Conservation (phyloP, 2,797 vertebrate genomes). For the Ambastaia sidthimunki region DNA sequence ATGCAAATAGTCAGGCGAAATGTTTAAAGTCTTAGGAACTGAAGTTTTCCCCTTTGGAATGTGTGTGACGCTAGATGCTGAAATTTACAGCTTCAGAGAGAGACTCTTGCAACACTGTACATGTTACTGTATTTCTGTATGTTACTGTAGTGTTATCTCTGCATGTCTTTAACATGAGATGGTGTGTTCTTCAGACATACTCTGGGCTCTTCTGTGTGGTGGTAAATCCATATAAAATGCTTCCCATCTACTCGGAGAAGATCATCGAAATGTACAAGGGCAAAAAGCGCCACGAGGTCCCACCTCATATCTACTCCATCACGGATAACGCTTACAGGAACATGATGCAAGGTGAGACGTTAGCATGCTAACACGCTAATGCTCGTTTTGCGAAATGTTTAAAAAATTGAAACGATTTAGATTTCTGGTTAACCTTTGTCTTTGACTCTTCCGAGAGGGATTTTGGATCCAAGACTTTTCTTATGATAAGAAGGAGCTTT, state of each 20-base stretch:
- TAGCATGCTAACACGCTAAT: not conserved
- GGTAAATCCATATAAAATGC: conserved; percentile 94
- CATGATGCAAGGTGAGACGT: conserved; percentile 91
- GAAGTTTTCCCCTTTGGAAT: conserved; percentile 9
- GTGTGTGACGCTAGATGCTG: not conserved
- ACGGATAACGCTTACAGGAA: conserved; percentile 96
- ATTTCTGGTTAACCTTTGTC: not conserved
- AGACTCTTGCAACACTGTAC: not conserved
- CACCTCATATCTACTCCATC: conserved; percentile 96
- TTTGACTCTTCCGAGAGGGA: not conserved
- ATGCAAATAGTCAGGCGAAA: not conserved
- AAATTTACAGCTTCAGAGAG: conserved; percentile 4
- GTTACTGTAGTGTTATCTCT: conserved; percentile 6
- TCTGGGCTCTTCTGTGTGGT: conserved; percentile 97
- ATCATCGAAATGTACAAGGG: conserved; percentile 98
- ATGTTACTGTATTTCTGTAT: not conserved
- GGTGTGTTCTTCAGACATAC: conserved; percentile 83
- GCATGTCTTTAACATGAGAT: not conserved
- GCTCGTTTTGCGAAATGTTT: too few species aligned
- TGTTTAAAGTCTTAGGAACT: not conserved
- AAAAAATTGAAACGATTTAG: not conserved
- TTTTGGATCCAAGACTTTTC: not conserved
- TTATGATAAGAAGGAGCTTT: not conserved
- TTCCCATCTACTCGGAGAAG: conserved; percentile 97
- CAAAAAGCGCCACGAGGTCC: conserved; percentile 97